phyloP scores from a whole-genome alignment of 1,140 invertebrate species.

The Cataglyphis hispanica region DNA sequence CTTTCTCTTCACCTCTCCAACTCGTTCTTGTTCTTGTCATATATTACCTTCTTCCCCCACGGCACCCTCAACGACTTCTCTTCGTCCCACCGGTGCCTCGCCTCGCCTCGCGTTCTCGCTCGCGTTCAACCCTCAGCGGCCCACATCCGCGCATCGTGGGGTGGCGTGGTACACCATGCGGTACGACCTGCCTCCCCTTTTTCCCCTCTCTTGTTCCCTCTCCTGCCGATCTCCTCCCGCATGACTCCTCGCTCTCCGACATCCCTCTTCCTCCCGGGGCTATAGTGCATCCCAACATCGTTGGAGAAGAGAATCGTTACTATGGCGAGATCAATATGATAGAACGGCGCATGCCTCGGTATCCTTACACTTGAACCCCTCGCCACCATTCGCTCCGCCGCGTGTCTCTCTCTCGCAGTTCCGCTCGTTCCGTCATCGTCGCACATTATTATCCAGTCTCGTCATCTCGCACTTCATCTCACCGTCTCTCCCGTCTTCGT shows the following conservation, averaged over 20 bases:
- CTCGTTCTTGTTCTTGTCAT: conserved; percentile 45
- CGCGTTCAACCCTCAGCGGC: conserved; percentile 64
- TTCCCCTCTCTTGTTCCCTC: conserved; percentile 21
- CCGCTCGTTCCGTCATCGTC: conserved; percentile 37
- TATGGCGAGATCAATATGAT: conserved; percentile 86
- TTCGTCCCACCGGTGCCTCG: conserved; percentile 14
- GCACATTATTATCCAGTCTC: neutral
- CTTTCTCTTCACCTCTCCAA: conserved; percentile 29
- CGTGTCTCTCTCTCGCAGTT: conserved; percentile 28
- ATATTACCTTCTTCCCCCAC: conserved; percentile 2
- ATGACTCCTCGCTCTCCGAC: conserved; percentile 54
- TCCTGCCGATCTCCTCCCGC: neutral
- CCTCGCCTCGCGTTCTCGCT: conserved; percentile 37
- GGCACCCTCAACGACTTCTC: conserved; percentile 18
- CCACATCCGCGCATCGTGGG: conserved; percentile 69
- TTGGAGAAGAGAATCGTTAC: conserved; percentile 85
- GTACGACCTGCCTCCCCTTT: conserved; percentile 77
- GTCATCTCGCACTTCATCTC: conserved; percentile 7
- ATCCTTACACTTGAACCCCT: conserved; percentile 78
- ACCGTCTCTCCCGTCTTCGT: neutral
- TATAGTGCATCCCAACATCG: conserved; percentile 84
- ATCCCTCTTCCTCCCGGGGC: conserved; percentile 69
- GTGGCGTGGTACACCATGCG: conserved; percentile 77
- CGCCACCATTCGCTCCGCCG: conserved; percentile 53
- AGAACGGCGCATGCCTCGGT: conserved; percentile 82